Percentiles rank a stretch among this genome's conserved stretches.
phyloP scores from a whole-genome alignment of 2,888 invertebrate species.

The Alloscopus bannaensis region DNA sequence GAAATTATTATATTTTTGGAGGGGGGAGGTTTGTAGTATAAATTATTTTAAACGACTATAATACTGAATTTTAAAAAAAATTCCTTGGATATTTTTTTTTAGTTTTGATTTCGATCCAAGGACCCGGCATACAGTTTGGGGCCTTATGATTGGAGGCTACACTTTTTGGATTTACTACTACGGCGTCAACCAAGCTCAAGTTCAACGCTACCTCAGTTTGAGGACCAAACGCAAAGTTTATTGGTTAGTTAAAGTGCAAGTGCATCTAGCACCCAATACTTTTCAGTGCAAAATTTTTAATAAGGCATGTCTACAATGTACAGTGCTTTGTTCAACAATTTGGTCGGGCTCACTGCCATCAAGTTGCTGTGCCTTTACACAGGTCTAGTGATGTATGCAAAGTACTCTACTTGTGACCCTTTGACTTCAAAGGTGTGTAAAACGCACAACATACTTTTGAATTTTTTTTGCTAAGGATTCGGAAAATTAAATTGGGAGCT shows the following conservation, averaged over 20 bases:
- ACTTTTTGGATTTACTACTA: constrained; percentile 57
- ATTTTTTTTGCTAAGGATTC: background rate
- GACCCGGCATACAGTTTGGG: constrained; percentile 69
- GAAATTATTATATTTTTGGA: background rate
- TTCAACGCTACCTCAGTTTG: constrained; percentile 55
- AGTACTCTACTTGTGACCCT: constrained; percentile 64
- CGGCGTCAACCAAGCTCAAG: constrained; percentile 48
- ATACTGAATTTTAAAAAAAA: background rate
- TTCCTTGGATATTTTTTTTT: constrained; percentile 6
- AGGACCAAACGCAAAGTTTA: background rate
- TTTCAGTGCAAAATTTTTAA: background rate
- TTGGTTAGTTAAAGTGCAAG: background rate
- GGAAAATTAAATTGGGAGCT: background rate
- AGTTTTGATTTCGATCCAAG: constrained; percentile 69
- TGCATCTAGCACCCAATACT: background rate
- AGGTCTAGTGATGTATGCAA: constrained; percentile 63
- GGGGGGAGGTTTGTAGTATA: background rate
- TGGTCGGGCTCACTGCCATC: constrained; percentile 53
- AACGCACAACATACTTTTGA: background rate
- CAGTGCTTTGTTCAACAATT: constrained; percentile 58
- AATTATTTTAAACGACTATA: background rate
- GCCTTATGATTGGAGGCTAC: constrained; percentile 69
- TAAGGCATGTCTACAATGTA: background rate
- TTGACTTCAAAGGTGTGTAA: constrained; percentile 48
- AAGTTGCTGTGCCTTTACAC: constrained; percentile 50